Base-by-base conservation (phyloP, 2,797 vertebrate species). In the Vespertilio murinus region DNA sequence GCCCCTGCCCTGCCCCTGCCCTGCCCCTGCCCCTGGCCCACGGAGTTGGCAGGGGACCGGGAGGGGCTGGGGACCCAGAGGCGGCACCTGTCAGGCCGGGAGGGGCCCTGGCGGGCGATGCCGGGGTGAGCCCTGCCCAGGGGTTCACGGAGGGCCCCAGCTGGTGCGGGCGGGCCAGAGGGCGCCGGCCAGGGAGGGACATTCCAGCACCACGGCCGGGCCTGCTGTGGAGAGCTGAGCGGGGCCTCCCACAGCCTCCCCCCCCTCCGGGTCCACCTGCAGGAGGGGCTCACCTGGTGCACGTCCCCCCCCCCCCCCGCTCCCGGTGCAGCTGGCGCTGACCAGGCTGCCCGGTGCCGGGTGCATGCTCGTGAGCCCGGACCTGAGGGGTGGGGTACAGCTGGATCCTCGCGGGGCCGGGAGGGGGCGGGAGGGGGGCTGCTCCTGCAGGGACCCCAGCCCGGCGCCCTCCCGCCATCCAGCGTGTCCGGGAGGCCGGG, bases 261-360 rank as follows among this genome's bases (percentile, higher is more conserved):
- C 42, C 11, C 11, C 42, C 42, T 42, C 42, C 42, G 42, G 42
- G 42, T n/a, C 42, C 42, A 33, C 4, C 84, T 64, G 49, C 14
- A 6, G 73, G 35, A 3, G 9, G 35, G 30, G 73, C 28, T 13
- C 18, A 1, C 25, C 33, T 7, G 13, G 3, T 4, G 4, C 18
- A 16, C 22, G 13, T 23, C 0, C 2, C 5, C 22, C 23, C 38
- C 0, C 2, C 5, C 11, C 35, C 11, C 42, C 3, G 42, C 42
- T 11, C 42, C 42, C n/a, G n/a, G n/a, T n/a, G n/a, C n/a, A n/a
- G n/a, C n/a, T n/a, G n/a, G n/a, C n/a, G n/a, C n/a, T n/a, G n/a
- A n/a, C n/a, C n/a, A n/a, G n/a, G n/a, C n/a, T n/a, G n/a, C n/a
- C n/a, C n/a, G n/a, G n/a, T n/a, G n/a, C n/a, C n/a, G n/a, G n/a